Evolutionary conservation across 2,888 invertebrate species (phyloP).

Genomic region (Plagodis dolabraria): DNA sequence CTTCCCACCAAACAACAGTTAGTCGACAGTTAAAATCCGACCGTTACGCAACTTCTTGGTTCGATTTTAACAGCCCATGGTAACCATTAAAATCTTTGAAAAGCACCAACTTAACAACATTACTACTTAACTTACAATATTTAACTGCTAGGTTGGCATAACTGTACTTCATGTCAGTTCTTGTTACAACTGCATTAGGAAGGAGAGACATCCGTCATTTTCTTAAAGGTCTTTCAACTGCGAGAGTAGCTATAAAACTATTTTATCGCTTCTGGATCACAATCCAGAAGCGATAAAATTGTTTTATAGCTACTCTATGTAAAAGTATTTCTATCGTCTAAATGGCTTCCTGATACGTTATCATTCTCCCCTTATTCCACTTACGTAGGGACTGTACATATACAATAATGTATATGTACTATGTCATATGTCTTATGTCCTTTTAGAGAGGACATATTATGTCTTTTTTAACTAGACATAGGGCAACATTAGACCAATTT

Average conservation of each 20-base stretch:
- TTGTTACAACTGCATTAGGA: constrained; percentile 9
- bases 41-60: background rate
- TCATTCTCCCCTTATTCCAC: no score
- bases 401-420: no score
- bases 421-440: no score
- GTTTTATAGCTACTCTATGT: no score
- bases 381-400: no score
- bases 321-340: no score
- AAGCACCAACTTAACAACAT: constrained; percentile 15
- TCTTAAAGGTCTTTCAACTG: background rate
- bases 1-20: no score
- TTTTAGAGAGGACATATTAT: no score
- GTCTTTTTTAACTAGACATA: no score
- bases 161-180: constrained; percentile 16
- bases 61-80: constrained; percentile 7
- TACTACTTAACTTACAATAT: constrained; percentile 12
- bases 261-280: no score
- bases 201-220: constrained; percentile 6
- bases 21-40: background rate
- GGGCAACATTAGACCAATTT: no score
- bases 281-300: background rate
- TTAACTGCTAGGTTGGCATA: constrained; percentile 20
- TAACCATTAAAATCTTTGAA: constrained; percentile 12
- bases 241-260: background rate
- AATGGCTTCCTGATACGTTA: no score